Percentiles rank a stretch among this genome's conserved stretches.
Evolutionary conservation across 1,140 invertebrate species (phyloP).

Genomic region (Bombus huntii): DNA sequence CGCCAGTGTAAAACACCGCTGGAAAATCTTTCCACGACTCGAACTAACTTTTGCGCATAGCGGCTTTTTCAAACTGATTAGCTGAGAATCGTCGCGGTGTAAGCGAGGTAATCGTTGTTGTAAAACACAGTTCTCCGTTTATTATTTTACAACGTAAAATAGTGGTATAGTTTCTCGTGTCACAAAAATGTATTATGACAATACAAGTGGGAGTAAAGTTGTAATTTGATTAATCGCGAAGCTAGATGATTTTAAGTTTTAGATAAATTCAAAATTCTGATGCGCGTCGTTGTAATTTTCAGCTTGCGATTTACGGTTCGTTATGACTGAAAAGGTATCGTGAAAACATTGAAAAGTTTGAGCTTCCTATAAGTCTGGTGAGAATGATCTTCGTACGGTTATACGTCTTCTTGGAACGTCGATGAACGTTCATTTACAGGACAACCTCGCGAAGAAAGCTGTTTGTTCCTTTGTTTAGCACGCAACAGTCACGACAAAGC

Average conservation of each 20-base stretch:
- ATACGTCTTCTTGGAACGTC: constrained; percentile 18
- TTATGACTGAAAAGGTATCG: no score
- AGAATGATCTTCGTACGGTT: neutral
- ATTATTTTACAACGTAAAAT: neutral
- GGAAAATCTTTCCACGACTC: neutral
- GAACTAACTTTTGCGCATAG: neutral
- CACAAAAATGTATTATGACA: no score
- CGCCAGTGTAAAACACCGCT: no score
- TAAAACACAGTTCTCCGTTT: no score
- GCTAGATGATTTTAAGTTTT: no score
- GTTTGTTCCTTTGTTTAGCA: constrained; percentile 35
- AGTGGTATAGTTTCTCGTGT: neutral
- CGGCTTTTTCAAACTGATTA: neutral
- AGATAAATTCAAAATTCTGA: no score
- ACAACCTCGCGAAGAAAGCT: neutral
- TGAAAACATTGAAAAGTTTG: neutral
- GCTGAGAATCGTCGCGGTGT: neutral
- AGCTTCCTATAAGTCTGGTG: neutral
- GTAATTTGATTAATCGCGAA: neutral
- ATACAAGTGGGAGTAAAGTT: no score
- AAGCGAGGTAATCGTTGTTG: no score
- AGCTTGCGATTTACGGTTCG: no score
- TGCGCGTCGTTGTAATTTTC: no score
- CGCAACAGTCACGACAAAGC: neutral
- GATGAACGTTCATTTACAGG: constrained; percentile 17